These are phyloP conservation scores for Anas platyrhynchos DNA, from an alignment of 2,113 vertebrate species.

Conservation along the genomic window DNA sequence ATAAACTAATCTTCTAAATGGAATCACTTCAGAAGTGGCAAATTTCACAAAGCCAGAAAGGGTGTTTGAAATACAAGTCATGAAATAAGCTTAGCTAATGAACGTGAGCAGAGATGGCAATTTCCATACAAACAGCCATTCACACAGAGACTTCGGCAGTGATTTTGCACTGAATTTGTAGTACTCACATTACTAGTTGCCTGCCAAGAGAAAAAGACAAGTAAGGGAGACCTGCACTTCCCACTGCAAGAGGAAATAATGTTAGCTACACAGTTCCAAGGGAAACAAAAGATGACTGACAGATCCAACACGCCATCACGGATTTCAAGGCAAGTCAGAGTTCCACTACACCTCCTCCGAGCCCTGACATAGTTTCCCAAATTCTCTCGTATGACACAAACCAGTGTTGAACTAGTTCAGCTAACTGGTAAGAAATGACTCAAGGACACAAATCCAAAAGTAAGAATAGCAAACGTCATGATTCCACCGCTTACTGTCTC, in stretches of 20 bases:
- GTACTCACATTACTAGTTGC: not conserved
- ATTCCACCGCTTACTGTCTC: not conserved
- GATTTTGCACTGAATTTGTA: not conserved
- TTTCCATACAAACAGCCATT: not conserved
- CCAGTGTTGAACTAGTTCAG: not conserved
- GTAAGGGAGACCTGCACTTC: not conserved
- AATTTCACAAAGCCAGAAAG: not conserved
- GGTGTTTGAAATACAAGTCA: not conserved
- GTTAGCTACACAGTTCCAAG: not conserved
- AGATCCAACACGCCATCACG: not conserved
- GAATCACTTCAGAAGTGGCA: not conserved
- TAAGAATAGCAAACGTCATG: not conserved
- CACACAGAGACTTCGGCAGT: not conserved
- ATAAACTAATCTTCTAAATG: slow-evolving; percentile 27
- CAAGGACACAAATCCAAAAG: not conserved
- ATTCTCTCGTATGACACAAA: not conserved
- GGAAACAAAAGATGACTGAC: not conserved
- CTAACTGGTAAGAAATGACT: not conserved
- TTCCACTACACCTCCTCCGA: not conserved
- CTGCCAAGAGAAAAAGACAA: not conserved
- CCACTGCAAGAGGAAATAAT: not conserved
- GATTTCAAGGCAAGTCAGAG: not conserved
- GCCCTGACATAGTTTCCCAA: not conserved
- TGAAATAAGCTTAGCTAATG: not conserved
- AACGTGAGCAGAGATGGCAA: not conserved